These are phyloP conservation scores for Eupithecia centaureata DNA, from an alignment of 2,888 invertebrate species.

Conservation along the genomic window DNA sequence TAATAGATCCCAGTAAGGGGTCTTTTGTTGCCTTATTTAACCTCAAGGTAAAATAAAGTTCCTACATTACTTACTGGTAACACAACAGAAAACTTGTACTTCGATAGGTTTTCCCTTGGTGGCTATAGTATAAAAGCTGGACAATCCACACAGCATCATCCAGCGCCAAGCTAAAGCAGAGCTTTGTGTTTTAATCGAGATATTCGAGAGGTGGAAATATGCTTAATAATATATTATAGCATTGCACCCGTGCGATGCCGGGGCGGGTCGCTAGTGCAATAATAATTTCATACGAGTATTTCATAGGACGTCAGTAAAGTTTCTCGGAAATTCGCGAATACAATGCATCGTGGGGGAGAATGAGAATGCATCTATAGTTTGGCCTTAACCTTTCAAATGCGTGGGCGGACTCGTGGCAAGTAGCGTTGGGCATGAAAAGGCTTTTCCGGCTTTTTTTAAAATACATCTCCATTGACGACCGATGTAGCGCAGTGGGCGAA, in stretches of 20 bases:
- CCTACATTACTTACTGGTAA: background rate
- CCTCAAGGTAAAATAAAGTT: background rate
- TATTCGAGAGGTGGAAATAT: too few species aligned
- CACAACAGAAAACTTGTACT: background rate
- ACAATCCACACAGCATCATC: too few species aligned
- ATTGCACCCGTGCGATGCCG: too few species aligned
- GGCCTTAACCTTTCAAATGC: conserved; percentile 69
- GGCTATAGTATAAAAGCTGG: too few species aligned
- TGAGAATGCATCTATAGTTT: conserved; percentile 60
- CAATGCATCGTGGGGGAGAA: conserved; percentile 46
- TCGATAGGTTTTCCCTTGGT: background rate
- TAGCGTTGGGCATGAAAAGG: conserved; percentile 22
- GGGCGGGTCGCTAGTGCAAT: too few species aligned
- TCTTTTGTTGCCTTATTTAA: background rate
- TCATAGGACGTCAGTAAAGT: conserved; percentile 44
- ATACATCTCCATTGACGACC: too few species aligned
- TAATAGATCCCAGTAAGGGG: conserved; percentile 25
- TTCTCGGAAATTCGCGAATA: conserved; percentile 46
- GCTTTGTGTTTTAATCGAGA: too few species aligned
- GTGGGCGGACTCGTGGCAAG: conserved; percentile 49
- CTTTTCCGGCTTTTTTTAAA: background rate
- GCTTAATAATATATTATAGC: too few species aligned
- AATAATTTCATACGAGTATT: conserved; percentile 35
- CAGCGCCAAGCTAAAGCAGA: too few species aligned
- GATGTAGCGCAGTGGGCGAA: too few species aligned